These are phyloP conservation scores for Heterohyrax brucei DNA, from an alignment of 2,797 vertebrate genomes.

Conservation along the genomic window DNA sequence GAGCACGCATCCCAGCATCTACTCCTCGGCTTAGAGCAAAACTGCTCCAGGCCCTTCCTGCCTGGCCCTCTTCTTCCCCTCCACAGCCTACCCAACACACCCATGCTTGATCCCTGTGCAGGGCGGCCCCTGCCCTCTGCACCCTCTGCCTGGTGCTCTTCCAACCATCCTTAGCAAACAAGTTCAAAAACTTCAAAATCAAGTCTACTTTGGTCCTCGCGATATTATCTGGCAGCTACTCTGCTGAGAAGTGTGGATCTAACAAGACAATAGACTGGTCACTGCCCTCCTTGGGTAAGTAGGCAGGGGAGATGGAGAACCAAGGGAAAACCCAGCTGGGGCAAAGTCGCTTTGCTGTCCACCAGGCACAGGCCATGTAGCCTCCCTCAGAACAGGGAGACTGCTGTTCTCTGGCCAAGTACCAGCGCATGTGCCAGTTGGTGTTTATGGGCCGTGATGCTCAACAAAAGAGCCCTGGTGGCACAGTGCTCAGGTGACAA, in stretches of 20 bases:
- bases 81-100: background rate
- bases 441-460: background rate
- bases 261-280: background rate
- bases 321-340: background rate
- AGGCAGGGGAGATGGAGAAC: background rate
- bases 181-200: conserved; percentile 8
- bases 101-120: background rate
- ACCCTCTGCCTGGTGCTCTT: background rate
- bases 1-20: background rate
- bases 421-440: background rate
- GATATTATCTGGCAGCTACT: background rate
- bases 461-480: background rate
- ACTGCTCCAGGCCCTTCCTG: background rate
- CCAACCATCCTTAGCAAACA: background rate
- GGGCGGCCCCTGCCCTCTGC: accelerated
- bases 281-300: background rate
- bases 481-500: background rate
- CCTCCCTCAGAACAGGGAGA: background rate
- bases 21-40: background rate
- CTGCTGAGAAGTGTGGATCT: background rate
- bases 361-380: accelerated
- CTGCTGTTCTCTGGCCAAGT: background rate
- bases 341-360: background rate
- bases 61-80: background rate
- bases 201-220: background rate